Base-by-base conservation (phyloP, 2,797 vertebrate genomes). In the Cyclura pinguis region DNA sequence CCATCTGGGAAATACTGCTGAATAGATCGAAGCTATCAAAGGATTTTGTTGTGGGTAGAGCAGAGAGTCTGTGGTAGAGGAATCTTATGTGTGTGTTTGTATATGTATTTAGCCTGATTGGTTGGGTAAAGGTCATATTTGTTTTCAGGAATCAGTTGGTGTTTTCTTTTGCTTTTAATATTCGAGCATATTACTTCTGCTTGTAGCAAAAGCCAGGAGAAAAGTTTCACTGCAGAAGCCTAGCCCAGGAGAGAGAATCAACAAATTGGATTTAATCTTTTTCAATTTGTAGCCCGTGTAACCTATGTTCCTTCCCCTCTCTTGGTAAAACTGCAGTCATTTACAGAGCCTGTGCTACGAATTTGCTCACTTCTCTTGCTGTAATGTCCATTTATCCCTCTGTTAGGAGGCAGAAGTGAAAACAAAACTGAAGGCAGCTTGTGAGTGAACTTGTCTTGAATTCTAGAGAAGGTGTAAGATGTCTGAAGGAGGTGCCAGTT, bases 211-310 rank as follows among this genome's bases (percentile, higher is more conserved):
- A 89, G 62, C 84, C 89, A 57, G 57, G 55, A 86, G 80, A 93
- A 38, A 42, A 0, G 1, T 89, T 88, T 91, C 57, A 72, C 14
- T 67, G 0, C 16, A 80, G 57, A 93, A 95, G 91, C 32, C 62
- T 88, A 86, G 91, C 32, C 35, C 69, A 55, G 5, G 69, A 92
- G 74, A 91, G 80, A 89, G 69, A 85, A 89, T 55, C 59, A 94
- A 86, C 22, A 92, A 94, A 89, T 92, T 24, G 50, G 35, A 92
- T 90, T 87, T 91, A 91, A 93, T 88, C 81, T 95, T 92, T 32
- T 94, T 87, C 72, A 84, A 2, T 91, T 82, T 7, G 6, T 86
- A 92, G 59, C 10, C 1, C 18, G 64, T 91, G 74, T 93, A 92
- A 91, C 32, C 13, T 92, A 29, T 89, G 3, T 27, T 92, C 62